Percentiles rank a stretch among this genome's conserved stretches.
Evolutionary conservation across 2,797 vertebrate genomes (phyloP).

Genomic region (Menidia menidia): DNA sequence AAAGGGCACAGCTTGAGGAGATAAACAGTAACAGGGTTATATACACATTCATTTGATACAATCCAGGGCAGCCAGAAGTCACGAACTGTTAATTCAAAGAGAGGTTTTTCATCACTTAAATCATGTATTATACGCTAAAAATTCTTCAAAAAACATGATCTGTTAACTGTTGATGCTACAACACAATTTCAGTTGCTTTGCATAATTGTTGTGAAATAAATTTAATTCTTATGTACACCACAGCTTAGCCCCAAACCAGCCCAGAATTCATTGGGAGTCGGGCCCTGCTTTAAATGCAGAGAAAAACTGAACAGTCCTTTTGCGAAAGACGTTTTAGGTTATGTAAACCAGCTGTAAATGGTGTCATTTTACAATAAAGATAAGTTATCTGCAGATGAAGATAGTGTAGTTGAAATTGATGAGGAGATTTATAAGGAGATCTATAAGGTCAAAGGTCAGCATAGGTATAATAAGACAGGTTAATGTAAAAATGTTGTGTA

Average conservation of each 20-base stretch:
- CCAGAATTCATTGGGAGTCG: not conserved
- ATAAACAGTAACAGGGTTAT: not conserved
- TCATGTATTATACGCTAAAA: not conserved
- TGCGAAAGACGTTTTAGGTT: not conserved
- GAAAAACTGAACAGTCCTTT: not conserved
- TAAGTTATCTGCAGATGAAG: slow-evolving; percentile 10
- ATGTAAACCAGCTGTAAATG: slow-evolving; percentile 15
- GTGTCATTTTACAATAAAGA: slow-evolving; percentile 19
- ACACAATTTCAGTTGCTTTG: not conserved
- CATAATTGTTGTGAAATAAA: not conserved
- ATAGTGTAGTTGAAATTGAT: not conserved
- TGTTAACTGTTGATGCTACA: not conserved
- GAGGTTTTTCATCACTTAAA: not conserved
- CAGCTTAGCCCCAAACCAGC: not conserved
- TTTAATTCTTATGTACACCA: not conserved
- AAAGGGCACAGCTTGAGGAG: not conserved
- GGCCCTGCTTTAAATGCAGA: not conserved
- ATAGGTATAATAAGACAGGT: slow-evolving; percentile 4
- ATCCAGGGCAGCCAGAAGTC: not conserved
- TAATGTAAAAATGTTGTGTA: not conserved
- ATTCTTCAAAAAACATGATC: not conserved
- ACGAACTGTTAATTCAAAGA: not conserved
- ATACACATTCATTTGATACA: not conserved
- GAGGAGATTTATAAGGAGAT: not conserved
- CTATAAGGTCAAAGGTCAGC: slow-evolving; percentile 1